Evolutionary conservation across 2,113 vertebrate species (phyloP), one percentile per base, ranked within the genome.

Genomic region (Dicentrarchus labrax): DNA sequence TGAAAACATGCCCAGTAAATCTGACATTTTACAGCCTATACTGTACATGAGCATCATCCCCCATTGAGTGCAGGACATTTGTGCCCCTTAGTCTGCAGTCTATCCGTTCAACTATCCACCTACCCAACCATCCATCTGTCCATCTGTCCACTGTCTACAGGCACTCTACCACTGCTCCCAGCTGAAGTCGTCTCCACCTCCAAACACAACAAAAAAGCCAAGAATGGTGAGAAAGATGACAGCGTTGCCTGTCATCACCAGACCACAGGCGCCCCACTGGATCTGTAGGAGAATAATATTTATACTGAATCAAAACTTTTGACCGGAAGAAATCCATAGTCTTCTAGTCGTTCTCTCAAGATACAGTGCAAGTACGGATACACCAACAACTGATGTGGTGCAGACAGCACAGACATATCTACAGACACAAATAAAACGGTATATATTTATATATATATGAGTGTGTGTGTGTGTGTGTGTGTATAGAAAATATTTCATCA

Each of bases 201-300:
- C 98, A 88, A 99, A 99, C 22, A 99, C 95, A 0, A 98, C 88
- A 89, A 99, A 99, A 92, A 99, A 99, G 60, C 98, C 97, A 62
- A 99, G 92, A 89, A 99, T 97, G 22, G 98, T 99, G 78, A 97
- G 90, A 93, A 99, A 99, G 94, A 99, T 98, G 65, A 99, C 97
- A 4, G 95, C 93, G 22, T 99, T 99, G 45, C 97, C 98, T 0
- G 97, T 97, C 94, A 99, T 96, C 88, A 99, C 98, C 85, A 99
- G 95, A 62, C 97, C 97, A 72, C 98, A 99, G 86, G 98, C 98
- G 41, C 97, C 98, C 98, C 98, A 99, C 39, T 94, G 68, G 93
- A 99, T 99, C 98, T 99, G 96, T 85, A 91, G 91, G 7, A 69
- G 30, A 65, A 65, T 78, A 75, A 62, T 13, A 53, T 47, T 15